Conservation (phyloP, 1,140 invertebrate species). For the Ectropis grisescens region DNA sequence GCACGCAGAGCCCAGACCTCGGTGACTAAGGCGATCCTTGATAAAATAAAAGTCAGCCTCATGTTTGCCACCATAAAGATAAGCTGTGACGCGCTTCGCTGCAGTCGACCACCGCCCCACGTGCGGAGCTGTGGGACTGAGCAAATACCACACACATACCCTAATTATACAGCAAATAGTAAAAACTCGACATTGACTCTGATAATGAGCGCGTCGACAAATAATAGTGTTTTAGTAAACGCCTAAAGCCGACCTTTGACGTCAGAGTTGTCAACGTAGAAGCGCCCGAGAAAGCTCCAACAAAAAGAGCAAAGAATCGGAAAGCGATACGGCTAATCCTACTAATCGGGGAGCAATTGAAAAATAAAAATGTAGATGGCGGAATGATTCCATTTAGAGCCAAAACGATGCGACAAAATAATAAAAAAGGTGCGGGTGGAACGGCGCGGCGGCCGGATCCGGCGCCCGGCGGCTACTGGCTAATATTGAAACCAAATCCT, state of each 20-base stretch:
- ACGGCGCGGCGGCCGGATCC: slow-evolving; percentile 54
- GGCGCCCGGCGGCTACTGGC: slow-evolving; percentile 57
- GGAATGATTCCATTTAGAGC: slow-evolving; percentile 67
- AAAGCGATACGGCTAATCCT: slow-evolving; percentile 67
- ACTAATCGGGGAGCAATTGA: slow-evolving; percentile 71
- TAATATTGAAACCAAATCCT: slow-evolving; percentile 73
- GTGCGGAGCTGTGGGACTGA: slow-evolving; percentile 9
- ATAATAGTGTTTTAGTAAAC: slow-evolving; percentile 13
- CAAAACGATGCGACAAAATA: slow-evolving; percentile 70
- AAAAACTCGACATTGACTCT: slow-evolving; percentile 39
- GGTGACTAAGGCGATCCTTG: slow-evolving; percentile 48
- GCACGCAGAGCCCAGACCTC: slow-evolving; percentile 38
- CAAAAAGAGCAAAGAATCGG: slow-evolving; percentile 64
- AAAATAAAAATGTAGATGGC: slow-evolving; percentile 72
- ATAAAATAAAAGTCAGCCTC: slow-evolving; percentile 57
- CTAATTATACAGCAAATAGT: slow-evolving; percentile 51
- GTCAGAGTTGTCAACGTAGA: slow-evolving; percentile 7
- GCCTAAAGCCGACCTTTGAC: slow-evolving; percentile 11
- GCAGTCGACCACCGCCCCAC: slow-evolving; percentile 41
- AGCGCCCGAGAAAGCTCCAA: slow-evolving; percentile 52
- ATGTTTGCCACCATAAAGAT: slow-evolving; percentile 62
- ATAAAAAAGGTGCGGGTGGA: slow-evolving; percentile 66
- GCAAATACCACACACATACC: slow-evolving; percentile 25
- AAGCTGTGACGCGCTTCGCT: slow-evolving; percentile 37
- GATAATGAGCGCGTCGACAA: slow-evolving; percentile 26